Base-by-base conservation (phyloP, 2,797 vertebrate species). In the Cebuella pygmaea region DNA sequence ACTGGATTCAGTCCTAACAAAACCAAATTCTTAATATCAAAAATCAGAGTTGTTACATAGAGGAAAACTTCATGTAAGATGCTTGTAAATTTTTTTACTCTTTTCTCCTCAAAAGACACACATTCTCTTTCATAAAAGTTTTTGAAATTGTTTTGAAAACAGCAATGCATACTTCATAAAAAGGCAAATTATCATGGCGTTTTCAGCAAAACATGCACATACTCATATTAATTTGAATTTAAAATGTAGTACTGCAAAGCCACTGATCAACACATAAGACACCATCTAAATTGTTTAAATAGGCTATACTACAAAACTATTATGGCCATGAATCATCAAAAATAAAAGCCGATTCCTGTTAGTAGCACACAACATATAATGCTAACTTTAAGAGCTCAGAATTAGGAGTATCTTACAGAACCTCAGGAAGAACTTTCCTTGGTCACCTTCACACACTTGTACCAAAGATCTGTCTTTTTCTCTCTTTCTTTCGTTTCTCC, bases 1-100 rank as follows among this genome's bases (percentile, higher is more conserved):
- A 96, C 61, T 96, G 93, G 74, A 95, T 94, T 85, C n/a, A 89
- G 81, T 91, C 88, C 93, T 91, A 97, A 75, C 33, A 86, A 97
- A 92, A 93, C 30, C 85, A 52, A 96, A 87, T 82, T 86, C 67
- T 96, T 50, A 95, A 94, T 91, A 83, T 59, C 41, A 94, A 94
- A 84, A 64, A 39, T 41, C 39, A 88, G 41, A 84, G 24, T 57
- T 59, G 13, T 74, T 90, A 78, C n/a, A 30, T 24, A 89, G 36
- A 72, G 11, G 5, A 96, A 81, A 36, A 89, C 4, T 87, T 94
- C 55, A 89, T 22, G 0, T 92, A 76, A 93, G 30, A 95, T 19
- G 6, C 27, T 88, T 93, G 0, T 46, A 89, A 94, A 83, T 59
- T 67, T 72, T 48, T 50, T 30, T 83, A 55, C 26, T 41, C 64